These are phyloP conservation scores for Myotis findleyi DNA, from an alignment of 2,797 vertebrate species.

Conservation along the genomic window DNA sequence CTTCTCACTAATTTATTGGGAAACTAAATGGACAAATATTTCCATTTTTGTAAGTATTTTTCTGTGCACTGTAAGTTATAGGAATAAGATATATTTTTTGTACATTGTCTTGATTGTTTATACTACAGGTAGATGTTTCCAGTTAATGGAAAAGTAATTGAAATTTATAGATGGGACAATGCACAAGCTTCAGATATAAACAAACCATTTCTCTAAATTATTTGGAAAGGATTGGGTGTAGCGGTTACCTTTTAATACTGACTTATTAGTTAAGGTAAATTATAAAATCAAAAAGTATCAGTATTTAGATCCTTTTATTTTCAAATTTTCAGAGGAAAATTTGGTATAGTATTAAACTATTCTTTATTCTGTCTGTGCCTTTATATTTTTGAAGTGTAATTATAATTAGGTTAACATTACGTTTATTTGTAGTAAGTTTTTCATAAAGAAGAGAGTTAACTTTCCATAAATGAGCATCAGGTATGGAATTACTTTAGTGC, in stretches of 20 bases:
- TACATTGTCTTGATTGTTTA: constrained; percentile 82
- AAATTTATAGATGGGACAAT: constrained; percentile 78
- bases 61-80: constrained; percentile 83
- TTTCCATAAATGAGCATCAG: constrained; percentile 72
- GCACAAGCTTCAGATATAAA: constrained; percentile 61
- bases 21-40: constrained; percentile 76
- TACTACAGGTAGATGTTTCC: constrained; percentile 78
- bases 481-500: constrained; percentile 59
- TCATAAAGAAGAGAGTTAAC: constrained; percentile 69
- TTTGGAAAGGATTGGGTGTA: constrained; percentile 76
- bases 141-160: constrained; percentile 69
- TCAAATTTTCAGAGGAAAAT: constrained; percentile 61
- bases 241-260: constrained; percentile 73
- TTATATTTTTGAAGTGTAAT: constrained; percentile 74
- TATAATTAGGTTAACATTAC: constrained; percentile 70
- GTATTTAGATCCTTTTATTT: constrained; percentile 57
- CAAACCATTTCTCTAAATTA: constrained; percentile 77
- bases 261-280: constrained; percentile 70
- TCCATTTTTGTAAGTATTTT: constrained; percentile 86
- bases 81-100: constrained; percentile 86
- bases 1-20: constrained; percentile 78
- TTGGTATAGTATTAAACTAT: constrained; percentile 54
- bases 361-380: constrained; percentile 70
- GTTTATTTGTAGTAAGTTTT: constrained; percentile 70
- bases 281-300: constrained; percentile 61